These are phyloP conservation scores for Polymixis lichenea DNA, from an alignment of 2,888 invertebrate species.

Conservation along the genomic window DNA sequence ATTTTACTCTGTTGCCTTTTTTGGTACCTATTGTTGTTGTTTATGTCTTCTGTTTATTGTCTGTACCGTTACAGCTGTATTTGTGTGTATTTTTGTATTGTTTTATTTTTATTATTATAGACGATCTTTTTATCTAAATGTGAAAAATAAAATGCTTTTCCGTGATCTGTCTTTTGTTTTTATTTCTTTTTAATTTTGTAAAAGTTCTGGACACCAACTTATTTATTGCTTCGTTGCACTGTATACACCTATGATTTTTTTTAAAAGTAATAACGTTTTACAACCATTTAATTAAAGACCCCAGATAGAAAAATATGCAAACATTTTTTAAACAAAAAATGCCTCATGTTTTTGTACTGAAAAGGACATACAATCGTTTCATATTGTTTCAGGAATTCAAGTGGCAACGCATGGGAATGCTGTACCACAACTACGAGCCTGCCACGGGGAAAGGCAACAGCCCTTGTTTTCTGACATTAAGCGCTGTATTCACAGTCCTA, in stretches of 20 bases:
- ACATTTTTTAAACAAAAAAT: neutral
- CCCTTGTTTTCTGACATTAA: conserved; percentile 94
- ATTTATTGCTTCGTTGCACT: conserved; percentile 9
- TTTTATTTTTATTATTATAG: conserved; percentile 35
- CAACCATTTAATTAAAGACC: neutral
- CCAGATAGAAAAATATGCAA: too few relatives aligned
- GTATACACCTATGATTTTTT: neutral
- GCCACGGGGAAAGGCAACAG: conserved; percentile 93
- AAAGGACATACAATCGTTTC: conserved; percentile 9
- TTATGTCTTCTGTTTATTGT: conserved; percentile 32
- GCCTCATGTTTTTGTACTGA: neutral
- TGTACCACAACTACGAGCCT: conserved; percentile 93
- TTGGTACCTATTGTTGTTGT: conserved; percentile 23
- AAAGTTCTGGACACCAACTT: neutral
- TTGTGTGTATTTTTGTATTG: conserved; percentile 35
- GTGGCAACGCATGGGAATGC: conserved; percentile 93
- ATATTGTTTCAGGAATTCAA: conserved; percentile 91
- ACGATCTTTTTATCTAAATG: conserved; percentile 23
- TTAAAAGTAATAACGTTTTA: neutral
- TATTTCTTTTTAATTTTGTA: conserved; percentile 35
- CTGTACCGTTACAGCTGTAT: conserved; percentile 28
- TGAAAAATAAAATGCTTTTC: conserved; percentile 63
- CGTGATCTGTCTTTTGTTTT: conserved; percentile 62
- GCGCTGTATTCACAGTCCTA: conserved; percentile 91
- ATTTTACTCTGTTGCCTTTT: neutral